Base-by-base conservation (phyloP, 2,888 invertebrate genomes). In the Lamellibrachia satsuma region DNA sequence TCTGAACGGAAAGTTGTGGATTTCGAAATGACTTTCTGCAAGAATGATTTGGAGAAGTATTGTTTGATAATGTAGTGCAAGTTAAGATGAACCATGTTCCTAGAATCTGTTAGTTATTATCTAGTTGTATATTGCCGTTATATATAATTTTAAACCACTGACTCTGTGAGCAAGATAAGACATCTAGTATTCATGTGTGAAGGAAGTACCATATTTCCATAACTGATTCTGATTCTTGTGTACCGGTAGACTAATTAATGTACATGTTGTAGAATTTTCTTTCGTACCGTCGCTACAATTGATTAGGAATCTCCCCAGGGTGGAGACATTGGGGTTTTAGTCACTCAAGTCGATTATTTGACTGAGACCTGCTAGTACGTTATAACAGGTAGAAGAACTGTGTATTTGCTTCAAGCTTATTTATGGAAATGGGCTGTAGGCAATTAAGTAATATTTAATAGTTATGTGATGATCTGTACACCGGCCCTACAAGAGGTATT, bases 401-500 rank as follows among this genome's bases (percentile, higher is more conserved):
- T 75, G 75, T 75, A 75, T 75, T 75, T 75, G 75, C 75, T 75
- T 75, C 75, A 75, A 75, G 75, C 75, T 75, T 75, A 75, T 75
- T 75, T 75, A 75, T 75, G 75, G 75, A 75, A 75, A 75, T 75
- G 75, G 75, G 75, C 75, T 22, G 75, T 75, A 75, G 75, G 75
- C 15, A 75, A 75, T 75, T 15, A 75, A 75, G 11, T 75, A 75
- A 75, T 75, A 75, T 75, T 75, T 75, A 75, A 75, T 75, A 75
- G 75, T 75, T 75, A 75, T n/a, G 22, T 75, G 75, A 75, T 22
- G 75, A 75, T 22, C 55, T 55, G 55, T 9, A 9, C 55, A 9
- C 55, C 75, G n/a, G 75, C 75, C 75, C 75, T 75, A 6, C 6
- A 75, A 75, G 75, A 75, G 75, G 22, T 75, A 75, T 75, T 75